phyloP scores from a whole-genome alignment of 2,113 vertebrate genomes.

The Cyphomyrus discorhynchus region DNA sequence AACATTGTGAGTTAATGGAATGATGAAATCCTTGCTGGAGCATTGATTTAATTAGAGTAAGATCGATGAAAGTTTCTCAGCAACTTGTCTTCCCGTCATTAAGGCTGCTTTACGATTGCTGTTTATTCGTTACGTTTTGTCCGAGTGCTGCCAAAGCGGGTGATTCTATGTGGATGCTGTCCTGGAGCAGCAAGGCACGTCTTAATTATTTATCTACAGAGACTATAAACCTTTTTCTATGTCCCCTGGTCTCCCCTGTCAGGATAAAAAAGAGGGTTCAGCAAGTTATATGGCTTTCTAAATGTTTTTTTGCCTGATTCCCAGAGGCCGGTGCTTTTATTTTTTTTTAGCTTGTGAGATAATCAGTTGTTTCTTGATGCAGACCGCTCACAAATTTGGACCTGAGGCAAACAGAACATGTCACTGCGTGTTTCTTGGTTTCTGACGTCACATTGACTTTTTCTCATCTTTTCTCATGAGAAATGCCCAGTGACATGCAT shows the following conservation, averaged over 20 bases:
- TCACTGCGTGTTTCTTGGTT: background rate
- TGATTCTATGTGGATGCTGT: background rate
- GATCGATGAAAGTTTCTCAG: constrained; percentile 1
- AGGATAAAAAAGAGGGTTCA: background rate
- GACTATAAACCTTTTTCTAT: background rate
- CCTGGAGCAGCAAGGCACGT: background rate
- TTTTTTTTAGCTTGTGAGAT: background rate
- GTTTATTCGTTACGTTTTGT: background rate
- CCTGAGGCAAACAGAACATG: background rate
- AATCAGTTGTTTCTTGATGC: background rate
- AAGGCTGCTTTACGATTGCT: background rate
- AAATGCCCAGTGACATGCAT: background rate
- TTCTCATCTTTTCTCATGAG: background rate
- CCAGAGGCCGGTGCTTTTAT: background rate
- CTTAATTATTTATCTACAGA: constrained; percentile 20
- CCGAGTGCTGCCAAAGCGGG: background rate
- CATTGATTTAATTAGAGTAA: constrained; percentile 20
- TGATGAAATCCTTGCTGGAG: background rate
- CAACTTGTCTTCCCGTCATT: background rate
- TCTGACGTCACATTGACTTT: background rate
- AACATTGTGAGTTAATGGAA: constrained; percentile 5
- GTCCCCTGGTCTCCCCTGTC: background rate
- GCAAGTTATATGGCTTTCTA: background rate
- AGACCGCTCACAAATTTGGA: background rate
- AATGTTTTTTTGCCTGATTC: background rate